Conservation (phyloP, 1,140 invertebrate species). For the Mesaphorura yosii region DNA sequence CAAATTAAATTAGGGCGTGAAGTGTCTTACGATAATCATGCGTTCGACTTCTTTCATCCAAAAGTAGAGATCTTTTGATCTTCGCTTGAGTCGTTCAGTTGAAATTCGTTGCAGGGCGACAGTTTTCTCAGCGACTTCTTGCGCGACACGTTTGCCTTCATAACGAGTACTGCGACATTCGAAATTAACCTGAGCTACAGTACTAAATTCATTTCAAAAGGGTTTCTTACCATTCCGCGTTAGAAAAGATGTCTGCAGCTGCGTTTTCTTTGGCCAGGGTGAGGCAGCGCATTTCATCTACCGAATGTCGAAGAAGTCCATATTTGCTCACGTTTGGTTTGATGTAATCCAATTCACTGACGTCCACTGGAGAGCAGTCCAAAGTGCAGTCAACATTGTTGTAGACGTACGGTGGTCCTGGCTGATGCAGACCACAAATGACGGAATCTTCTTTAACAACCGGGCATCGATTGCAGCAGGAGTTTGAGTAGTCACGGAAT, state of each 20-base stretch:
- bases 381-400: slow-evolving; percentile 31
- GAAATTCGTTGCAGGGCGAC: slow-evolving; percentile 26
- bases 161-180: slow-evolving; percentile 22
- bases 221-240: slow-evolving; percentile 27
- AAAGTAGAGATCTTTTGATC: slow-evolving; percentile 27
- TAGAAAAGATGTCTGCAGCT: slow-evolving; percentile 26
- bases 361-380: slow-evolving; percentile 28
- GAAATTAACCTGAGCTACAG: neutral
- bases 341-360: slow-evolving; percentile 28
- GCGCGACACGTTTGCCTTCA: slow-evolving; percentile 21
- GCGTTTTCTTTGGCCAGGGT: slow-evolving; percentile 30
- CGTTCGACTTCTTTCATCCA: slow-evolving; percentile 29
- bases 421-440: slow-evolving; percentile 23
- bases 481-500: slow-evolving; percentile 29
- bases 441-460: slow-evolving; percentile 12
- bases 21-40: slow-evolving; percentile 20
- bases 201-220: neutral
- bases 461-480: slow-evolving; percentile 24
- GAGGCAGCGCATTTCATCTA: slow-evolving; percentile 32
- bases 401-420: slow-evolving; percentile 25
- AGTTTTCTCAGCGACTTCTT: slow-evolving; percentile 28
- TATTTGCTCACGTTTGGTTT: slow-evolving; percentile 30
- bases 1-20: neutral
- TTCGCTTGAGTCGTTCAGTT: slow-evolving; percentile 25
- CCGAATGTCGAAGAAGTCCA: slow-evolving; percentile 27